phyloP scores from a whole-genome alignment of 2,113 vertebrate genomes.

The Semnornis frantzii region DNA sequence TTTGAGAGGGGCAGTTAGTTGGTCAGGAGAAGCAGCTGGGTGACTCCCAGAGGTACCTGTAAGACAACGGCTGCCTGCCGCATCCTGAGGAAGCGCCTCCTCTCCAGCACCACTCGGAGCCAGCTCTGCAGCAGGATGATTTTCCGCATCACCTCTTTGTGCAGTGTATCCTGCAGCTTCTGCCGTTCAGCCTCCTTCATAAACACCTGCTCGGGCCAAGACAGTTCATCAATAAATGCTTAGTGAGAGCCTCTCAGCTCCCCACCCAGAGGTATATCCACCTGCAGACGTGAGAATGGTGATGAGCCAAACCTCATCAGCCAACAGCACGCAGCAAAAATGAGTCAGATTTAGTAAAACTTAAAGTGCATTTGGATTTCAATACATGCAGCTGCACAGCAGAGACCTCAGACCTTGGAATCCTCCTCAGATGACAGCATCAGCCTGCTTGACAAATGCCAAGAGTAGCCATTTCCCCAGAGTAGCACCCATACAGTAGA shows the following conservation, averaged over 20 bases:
- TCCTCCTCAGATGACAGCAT: background rate
- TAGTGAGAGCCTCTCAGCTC: too few relatives aligned
- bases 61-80: conserved; percentile 81
- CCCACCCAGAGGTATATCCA: too few relatives aligned
- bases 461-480: background rate
- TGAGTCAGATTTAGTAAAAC: background rate
- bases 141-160: conserved; percentile 92
- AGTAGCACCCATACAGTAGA: background rate
- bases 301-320: background rate
- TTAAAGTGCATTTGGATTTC: background rate
- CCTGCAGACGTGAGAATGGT: background rate
- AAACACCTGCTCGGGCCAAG: conserved; percentile 83
- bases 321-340: background rate
- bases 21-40: background rate
- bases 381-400: background rate
- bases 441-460: background rate
- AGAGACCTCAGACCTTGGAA: background rate
- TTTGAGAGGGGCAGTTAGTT: background rate
- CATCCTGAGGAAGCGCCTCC: conserved; percentile 83
- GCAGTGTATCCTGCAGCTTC: conserved; percentile 88
- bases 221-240: background rate
- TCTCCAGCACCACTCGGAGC: conserved; percentile 86
- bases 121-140: conserved; percentile 94
- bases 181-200: conserved; percentile 92
- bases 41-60: conserved; percentile 77